Base-by-base conservation (phyloP, 2,797 vertebrate species). In the Danio albolineatus region DNA sequence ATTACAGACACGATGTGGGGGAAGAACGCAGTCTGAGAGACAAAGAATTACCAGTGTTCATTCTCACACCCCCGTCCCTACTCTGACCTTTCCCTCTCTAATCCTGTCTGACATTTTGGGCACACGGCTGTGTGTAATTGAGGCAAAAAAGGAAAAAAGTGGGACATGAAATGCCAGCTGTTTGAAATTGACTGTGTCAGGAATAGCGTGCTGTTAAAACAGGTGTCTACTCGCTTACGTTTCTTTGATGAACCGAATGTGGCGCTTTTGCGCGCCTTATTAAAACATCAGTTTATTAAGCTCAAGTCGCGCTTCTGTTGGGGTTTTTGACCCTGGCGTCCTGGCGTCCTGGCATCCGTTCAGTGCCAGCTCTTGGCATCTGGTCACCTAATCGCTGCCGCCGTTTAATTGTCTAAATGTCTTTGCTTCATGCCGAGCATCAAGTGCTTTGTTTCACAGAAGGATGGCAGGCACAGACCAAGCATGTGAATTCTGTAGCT, bases 91-190 rank as follows among this genome's bases (percentile, higher is more conserved):
- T 84, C 53, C 39, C 41, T 60, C 59, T 60, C 72, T 84, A 84
- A 86, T 84, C 54, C 78, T 69, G 70, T 62, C 74, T 82, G 85
- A 85, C 82, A 85, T 84, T 87, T 85, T 86, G 76, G 79, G 80
- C 77, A 84, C 54, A 65, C 46, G 67, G 39, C 39, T 51, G 21
- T 73, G 17, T 71, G 82, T 83, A 81, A 79, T 80, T 74, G 73
- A 76, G 60, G 78, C 65, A 78, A 81, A 81, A 78, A 80, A 73
- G 57, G 81, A 70, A 41, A 80, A 76, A 69, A 73, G 79, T 44
- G 73, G 71, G 49, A 28, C 78, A 75, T 79, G 43, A 82, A 80
- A 66, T 83, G 66, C 49, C 65, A 79, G 57, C 69, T 54, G 59
- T 73, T 65, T 72, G 76, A 79, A 46, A 77, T 72, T 82, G 82